Conservation (phyloP, 2,113 vertebrate species). For the Neodon shergylaensis region DNA sequence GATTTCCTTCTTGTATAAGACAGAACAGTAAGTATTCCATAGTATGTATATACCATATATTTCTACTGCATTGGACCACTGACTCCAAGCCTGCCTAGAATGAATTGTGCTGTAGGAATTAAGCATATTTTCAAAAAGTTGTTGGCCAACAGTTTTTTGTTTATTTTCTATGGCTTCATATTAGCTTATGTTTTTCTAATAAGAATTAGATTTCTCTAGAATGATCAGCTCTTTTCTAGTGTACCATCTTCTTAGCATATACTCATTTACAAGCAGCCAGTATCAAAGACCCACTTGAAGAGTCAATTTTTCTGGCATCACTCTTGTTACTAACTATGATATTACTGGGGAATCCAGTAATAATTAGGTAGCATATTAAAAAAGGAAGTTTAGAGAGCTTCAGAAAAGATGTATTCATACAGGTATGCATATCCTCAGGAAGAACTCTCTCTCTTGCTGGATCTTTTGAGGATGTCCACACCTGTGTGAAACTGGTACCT, state of each 20-base stretch:
- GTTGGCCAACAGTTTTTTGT: not conserved
- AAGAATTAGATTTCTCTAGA: not conserved
- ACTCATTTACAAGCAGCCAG: not conserved
- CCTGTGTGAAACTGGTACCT: not conserved
- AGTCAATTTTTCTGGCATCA: not conserved
- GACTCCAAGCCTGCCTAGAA: not conserved
- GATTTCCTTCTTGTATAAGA: not conserved
- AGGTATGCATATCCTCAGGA: not conserved
- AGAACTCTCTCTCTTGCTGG: not conserved
- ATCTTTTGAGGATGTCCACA: not conserved
- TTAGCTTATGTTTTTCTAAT: slow-evolving; percentile 14
- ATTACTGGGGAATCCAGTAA: not conserved
- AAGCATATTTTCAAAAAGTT: not conserved
- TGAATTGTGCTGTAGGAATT: not conserved
- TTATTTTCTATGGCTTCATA: not conserved
- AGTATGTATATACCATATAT: not conserved
- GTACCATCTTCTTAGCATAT: not conserved
- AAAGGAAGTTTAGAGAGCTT: not conserved
- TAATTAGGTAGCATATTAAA: not conserved
- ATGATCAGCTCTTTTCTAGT: not conserved
- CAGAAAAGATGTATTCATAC: not conserved
- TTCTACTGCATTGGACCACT: not conserved
- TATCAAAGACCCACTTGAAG: not conserved
- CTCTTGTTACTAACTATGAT: not conserved
- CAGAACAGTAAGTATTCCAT: not conserved